Base-by-base conservation (phyloP, 2,888 invertebrate species). In the Ptycholaimellus sp. region DNA sequence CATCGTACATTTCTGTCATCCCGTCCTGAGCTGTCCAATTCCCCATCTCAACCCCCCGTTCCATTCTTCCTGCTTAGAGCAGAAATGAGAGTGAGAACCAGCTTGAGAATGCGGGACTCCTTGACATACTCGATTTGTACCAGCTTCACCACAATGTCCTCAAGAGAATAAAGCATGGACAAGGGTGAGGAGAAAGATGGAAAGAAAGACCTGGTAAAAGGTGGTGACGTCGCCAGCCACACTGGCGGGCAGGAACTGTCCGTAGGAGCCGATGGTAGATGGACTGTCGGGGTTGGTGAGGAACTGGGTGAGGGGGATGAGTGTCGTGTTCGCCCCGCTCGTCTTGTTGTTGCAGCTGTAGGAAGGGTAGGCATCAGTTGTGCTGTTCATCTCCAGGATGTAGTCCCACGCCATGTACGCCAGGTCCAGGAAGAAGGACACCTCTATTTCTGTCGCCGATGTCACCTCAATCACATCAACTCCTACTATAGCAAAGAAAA, bases 1-100 rank as follows among this genome's bases (percentile, higher is more conserved):
- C 42, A 20, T 44, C 48, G 38, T 54, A 53, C 39, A 49, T 42
- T 1, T 46, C 39, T 0, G 40, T 33, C 4, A 55, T 38, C n/a
- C 51, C 51, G 5, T 43, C 35, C 1, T 35, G 23, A 1, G 47
- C 41, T 4, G 46, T 53, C 55, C 55, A 55, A 19, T 48, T 48
- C 6, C 47, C 54, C 19, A 54, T 44, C 51, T 53, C 31, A 33
- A 14, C 11, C 22, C n/a, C n/a, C n/a, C n/a, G n/a, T n/a, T n/a
- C n/a, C n/a, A n/a, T n/a, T n/a, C n/a, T n/a, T n/a, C n/a, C n/a
- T n/a, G n/a, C n/a, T n/a, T n/a, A n/a, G n/a, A n/a, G n/a, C n/a
- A n/a, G n/a, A n/a, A n/a, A n/a, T n/a, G n/a, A n/a, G n/a, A n/a
- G n/a, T n/a, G n/a, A n/a, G n/a, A n/a, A n/a, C n/a, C n/a, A n/a